Evolutionary conservation across 2,113 vertebrate species (phyloP).

Genomic region (Nesogale talazaci): DNA sequence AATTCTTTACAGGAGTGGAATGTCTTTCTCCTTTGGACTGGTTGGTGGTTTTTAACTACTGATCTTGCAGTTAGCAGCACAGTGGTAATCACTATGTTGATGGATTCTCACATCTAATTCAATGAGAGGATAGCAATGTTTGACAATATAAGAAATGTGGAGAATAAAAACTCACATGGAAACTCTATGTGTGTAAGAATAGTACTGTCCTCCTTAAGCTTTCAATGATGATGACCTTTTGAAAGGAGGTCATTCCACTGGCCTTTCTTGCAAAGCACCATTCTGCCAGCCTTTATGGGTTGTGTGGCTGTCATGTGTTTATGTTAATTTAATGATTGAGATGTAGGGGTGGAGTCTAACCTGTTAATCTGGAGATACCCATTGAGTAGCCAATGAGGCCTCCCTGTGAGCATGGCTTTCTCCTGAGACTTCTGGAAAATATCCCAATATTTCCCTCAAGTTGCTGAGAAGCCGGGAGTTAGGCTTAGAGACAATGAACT

Average conservation of each 20-base stretch:
- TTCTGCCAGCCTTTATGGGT: background rate
- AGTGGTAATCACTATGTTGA: background rate
- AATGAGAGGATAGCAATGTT: slow-evolving; percentile 19
- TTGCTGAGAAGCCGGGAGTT: no score
- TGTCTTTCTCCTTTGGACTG: background rate
- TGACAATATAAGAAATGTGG: background rate
- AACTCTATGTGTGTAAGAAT: background rate
- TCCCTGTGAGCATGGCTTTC: no score
- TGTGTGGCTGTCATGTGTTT: no score
- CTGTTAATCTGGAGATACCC: no score
- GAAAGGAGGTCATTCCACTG: background rate
- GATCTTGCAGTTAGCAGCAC: no score
- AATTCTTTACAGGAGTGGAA: background rate
- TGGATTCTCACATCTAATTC: slow-evolving; percentile 31
- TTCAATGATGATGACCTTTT: background rate
- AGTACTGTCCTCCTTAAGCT: background rate
- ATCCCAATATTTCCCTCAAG: no score
- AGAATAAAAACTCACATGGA: background rate
- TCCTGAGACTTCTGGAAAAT: no score
- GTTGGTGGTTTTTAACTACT: no score
- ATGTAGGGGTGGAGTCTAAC: no score
- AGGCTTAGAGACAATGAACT: no score
- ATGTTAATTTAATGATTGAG: no score
- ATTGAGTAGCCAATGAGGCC: no score
- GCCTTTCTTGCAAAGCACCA: background rate